Base-by-base conservation (phyloP, 2,888 invertebrate genomes). In the Eurytoma californica region DNA sequence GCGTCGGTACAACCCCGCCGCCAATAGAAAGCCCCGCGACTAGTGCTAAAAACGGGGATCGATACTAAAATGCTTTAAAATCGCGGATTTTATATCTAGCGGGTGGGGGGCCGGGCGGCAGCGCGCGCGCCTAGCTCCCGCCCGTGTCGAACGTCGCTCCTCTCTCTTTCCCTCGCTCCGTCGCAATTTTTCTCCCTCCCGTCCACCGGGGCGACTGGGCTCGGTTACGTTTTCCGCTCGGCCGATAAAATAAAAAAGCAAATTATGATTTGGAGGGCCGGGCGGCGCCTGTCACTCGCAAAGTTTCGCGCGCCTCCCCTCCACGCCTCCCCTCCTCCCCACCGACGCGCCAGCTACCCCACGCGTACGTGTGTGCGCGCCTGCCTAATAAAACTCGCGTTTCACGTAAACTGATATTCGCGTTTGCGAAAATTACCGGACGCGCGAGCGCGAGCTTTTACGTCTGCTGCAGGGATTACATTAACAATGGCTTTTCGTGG, bases 21-120 rank as follows among this genome's bases (percentile, higher is more conserved):
- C 84, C 84, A 84, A 83, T 83, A 84, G 86, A 86, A 86, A 86
- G 87, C 86, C 87, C 85, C 88, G 87, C 88, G 87, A 88, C 89
- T 90, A 89, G 92, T 91, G 92, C 92, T 92, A 92, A 92, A 92
- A 92, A 92, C 92, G 91, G 89, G 91, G 92, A 92, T 92, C 92
- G 92, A 92, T 92, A 92, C 92, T 92, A 92, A 92, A 92, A 92
- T 92, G 92, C 92, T 92, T 92, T 92, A 92, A 92, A 92, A 92
- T 92, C 87, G 92, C 91, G 92, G 92, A 92, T 92, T 92, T 92
- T 92, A 92, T 92, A 74, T 78, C 75, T 75, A 78, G 69, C 75
- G 75, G 74, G 58, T 49, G 72, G 77, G 51, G 68, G 68, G 68
- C 51, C 20, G 67, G 30, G 76, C 16, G 30, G 69, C 18, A 57